A percentile compares a stretch with the other conserved stretches of the same genome.
Evolutionary conservation across 2,797 vertebrate species (phyloP).

Genomic region (Anolis apletophallus): DNA sequence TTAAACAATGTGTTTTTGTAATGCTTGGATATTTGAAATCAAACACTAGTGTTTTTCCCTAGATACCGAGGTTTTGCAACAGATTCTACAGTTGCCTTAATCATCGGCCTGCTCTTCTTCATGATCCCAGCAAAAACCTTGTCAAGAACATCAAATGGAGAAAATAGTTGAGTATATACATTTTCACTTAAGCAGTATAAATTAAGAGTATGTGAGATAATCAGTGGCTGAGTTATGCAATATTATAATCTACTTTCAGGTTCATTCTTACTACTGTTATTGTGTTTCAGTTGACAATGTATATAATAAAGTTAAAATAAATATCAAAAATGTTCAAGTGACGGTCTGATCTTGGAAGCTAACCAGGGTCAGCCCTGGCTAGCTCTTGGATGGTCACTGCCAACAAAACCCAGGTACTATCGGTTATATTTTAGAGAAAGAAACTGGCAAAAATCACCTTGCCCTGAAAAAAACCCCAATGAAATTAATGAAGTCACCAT

Average conservation of each 20-base stretch:
- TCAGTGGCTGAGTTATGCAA: no score
- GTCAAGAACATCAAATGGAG: conserved; percentile 78
- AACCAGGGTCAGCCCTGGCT: no score
- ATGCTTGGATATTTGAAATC: background rate
- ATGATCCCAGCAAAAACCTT: conserved; percentile 84
- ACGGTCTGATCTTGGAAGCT: no score
- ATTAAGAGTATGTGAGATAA: background rate
- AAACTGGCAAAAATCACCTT: no score
- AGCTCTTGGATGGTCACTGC: no score
- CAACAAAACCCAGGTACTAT: no score
- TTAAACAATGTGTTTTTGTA: background rate
- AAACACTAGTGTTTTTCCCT: conserved; percentile 53
- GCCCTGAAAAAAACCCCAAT: no score
- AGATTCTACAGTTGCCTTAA: conserved; percentile 89
- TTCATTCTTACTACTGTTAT: background rate
- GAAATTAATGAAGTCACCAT: no score
- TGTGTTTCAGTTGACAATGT: background rate
- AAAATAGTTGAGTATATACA: conserved; percentile 81
- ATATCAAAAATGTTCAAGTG: no score
- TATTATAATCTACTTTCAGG: background rate
- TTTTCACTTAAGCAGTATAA: conserved; percentile 19
- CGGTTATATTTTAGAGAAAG: no score
- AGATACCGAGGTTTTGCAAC: conserved; percentile 84
- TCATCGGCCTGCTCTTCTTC: conserved; percentile 89
- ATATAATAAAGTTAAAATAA: background rate